phyloP scores from a whole-genome alignment of 2,797 vertebrate species.

The Oreonectes daqikongensis region DNA sequence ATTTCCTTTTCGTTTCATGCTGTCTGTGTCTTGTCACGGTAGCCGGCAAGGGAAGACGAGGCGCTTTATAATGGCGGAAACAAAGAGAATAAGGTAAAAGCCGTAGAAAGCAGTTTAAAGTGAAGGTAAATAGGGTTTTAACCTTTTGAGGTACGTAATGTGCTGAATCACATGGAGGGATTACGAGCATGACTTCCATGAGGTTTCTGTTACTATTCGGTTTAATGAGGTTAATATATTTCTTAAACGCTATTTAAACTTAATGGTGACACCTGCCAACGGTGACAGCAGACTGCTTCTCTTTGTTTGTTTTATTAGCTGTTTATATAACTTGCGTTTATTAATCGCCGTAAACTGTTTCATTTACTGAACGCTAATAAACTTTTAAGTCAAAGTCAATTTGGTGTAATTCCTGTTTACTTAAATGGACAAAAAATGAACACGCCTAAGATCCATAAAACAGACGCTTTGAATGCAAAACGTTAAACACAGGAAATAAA shows the following conservation, averaged over 20 bases:
- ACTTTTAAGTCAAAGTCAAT: background rate
- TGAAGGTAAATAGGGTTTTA: background rate
- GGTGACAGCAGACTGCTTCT: background rate
- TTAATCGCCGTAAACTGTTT: background rate
- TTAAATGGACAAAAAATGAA: background rate
- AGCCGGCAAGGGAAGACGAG: slow-evolving; percentile 68
- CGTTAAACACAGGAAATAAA: background rate
- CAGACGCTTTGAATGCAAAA: background rate
- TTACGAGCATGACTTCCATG: background rate
- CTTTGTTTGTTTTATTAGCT: slow-evolving; percentile 11
- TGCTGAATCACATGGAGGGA: background rate
- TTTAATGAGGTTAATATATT: slow-evolving; percentile 5
- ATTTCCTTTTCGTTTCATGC: background rate
- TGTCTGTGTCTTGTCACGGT: slow-evolving; percentile 50
- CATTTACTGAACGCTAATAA: background rate
- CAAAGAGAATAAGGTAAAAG: slow-evolving; percentile 70
- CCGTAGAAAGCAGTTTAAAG: background rate
- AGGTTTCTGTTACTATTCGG: slow-evolving; percentile 4
- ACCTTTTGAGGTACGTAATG: background rate
- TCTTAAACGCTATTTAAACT: background rate
- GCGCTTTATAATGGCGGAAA: slow-evolving; percentile 66
- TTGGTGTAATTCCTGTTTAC: background rate
- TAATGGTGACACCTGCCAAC: background rate
- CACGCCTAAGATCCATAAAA: background rate
- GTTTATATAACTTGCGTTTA: background rate